A percentile compares a stretch with the other conserved stretches of the same genome.
These are phyloP conservation scores for Xylota sylvarum DNA, from an alignment of 2,888 invertebrate species.

Conservation along the genomic window DNA sequence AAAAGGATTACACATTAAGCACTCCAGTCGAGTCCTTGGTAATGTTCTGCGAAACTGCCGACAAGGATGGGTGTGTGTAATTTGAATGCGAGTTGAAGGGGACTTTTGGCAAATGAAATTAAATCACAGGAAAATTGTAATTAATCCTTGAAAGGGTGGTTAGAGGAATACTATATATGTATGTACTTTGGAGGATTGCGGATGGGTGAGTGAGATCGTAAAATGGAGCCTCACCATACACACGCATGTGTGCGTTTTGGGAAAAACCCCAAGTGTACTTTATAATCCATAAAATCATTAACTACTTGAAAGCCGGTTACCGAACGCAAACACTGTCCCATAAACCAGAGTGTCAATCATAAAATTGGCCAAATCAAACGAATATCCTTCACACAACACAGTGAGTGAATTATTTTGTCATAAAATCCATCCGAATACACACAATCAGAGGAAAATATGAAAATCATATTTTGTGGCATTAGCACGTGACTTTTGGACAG, in stretches of 20 bases:
- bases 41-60: constrained; percentile 25
- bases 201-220: background rate
- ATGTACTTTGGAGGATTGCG: background rate
- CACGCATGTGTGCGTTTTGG: constrained; percentile 1
- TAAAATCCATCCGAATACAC: constrained; percentile 62
- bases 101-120: constrained; percentile 55
- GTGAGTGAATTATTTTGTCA: constrained; percentile 65
- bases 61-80: constrained; percentile 10
- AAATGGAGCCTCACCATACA: background rate
- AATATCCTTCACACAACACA: constrained; percentile 21
- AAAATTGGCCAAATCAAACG: constrained; percentile 73
- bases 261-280: constrained; percentile 28
- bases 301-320: constrained; percentile 9
- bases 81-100: constrained; percentile 31
- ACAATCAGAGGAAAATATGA: constrained; percentile 55
- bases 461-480: constrained; percentile 74
- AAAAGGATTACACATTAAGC: constrained; percentile 69
- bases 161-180: constrained; percentile 9
- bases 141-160: constrained; percentile 48
- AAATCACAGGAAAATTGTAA: constrained; percentile 62
- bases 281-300: constrained; percentile 55
- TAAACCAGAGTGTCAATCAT: constrained; percentile 20
- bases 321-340: constrained; percentile 28
- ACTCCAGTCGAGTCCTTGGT: constrained; percentile 43
- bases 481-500: constrained; percentile 73